Conservation (phyloP, 2,888 invertebrate genomes). For the Drosophila sordidapex region DNA sequence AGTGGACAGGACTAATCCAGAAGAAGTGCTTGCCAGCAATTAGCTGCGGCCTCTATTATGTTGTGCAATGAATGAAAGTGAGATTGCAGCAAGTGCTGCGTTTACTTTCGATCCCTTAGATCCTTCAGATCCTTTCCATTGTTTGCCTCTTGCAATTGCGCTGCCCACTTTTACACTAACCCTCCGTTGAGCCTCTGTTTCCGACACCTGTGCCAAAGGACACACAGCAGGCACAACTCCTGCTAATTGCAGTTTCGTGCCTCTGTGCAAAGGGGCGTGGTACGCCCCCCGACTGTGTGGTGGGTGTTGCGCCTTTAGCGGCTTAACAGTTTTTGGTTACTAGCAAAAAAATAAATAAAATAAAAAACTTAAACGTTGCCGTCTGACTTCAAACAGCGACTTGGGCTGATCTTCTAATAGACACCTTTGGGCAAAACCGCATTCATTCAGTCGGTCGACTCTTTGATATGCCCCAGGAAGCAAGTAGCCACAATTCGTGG, state of each 20-base stretch:
- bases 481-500: constrained; percentile 41
- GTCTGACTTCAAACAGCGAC: constrained; percentile 45
- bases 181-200: not conserved
- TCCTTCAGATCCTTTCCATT: constrained; percentile 31
- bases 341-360: constrained; percentile 9
- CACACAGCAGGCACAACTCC: constrained; percentile 43
- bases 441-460: constrained; percentile 30
- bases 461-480: constrained; percentile 43
- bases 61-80: constrained; percentile 81
- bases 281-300: constrained; percentile 42
- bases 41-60: constrained; percentile 67
- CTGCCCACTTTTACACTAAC: constrained; percentile 66
- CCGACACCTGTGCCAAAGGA: constrained; percentile 63
- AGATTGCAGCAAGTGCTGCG: constrained; percentile 50
- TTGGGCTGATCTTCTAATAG: constrained; percentile 59
- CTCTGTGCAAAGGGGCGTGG: constrained; percentile 31
- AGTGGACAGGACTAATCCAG: constrained; percentile 48
- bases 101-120: constrained; percentile 3
- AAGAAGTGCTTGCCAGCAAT: constrained; percentile 48
- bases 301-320: constrained; percentile 79
- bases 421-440: constrained; percentile 54
- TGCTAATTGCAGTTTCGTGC: constrained; percentile 60
- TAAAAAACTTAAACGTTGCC: constrained; percentile 54
- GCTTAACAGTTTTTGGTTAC: constrained; percentile 52
- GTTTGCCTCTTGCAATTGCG: constrained; percentile 65